Conservation (phyloP, 2,113 vertebrate species). For the Ascaphus truei region DNA sequence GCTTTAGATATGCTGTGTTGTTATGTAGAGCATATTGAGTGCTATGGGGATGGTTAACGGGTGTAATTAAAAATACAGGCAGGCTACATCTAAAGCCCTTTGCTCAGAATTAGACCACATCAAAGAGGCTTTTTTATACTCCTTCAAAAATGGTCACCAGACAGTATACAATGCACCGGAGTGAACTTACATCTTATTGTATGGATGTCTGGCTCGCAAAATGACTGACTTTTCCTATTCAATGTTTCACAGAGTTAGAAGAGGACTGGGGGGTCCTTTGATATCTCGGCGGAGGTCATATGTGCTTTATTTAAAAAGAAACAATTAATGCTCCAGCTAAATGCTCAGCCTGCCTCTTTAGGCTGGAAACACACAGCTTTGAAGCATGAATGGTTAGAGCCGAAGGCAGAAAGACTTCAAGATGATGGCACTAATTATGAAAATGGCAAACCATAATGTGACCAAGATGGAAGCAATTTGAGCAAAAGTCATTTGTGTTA, state of each 20-base stretch:
- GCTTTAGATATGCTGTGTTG: background rate
- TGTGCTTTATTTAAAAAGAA: conserved; percentile 40
- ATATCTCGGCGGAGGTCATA: conserved; percentile 42
- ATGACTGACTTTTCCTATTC: conserved; percentile 23
- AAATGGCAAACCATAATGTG: conserved; percentile 75
- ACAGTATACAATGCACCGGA: conserved; percentile 61
- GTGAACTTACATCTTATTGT: conserved; percentile 59
- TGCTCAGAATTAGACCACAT: conserved; percentile 77
- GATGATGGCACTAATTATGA: conserved; percentile 86
- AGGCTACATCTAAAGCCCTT: conserved; percentile 78
- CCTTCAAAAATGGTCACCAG: conserved; percentile 20
- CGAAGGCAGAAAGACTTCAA: conserved; percentile 80
- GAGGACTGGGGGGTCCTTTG: conserved; percentile 38
- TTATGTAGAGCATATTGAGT: background rate
- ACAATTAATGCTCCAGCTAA: conserved; percentile 40
- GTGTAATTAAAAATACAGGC: conserved; percentile 80
- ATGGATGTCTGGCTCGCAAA: conserved; percentile 49
- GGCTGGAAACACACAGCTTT: conserved; percentile 32
- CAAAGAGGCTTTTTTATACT: conserved; percentile 52
- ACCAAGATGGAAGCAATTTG: conserved; percentile 87
- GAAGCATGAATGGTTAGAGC: conserved; percentile 66
- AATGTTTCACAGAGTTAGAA: background rate
- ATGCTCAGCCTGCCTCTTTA: conserved; percentile 33
- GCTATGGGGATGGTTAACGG: conserved; percentile 63
- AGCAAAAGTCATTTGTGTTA: conserved; percentile 77